phyloP scores from a whole-genome alignment of 2,888 invertebrate genomes.

The Chalcis sispes region DNA sequence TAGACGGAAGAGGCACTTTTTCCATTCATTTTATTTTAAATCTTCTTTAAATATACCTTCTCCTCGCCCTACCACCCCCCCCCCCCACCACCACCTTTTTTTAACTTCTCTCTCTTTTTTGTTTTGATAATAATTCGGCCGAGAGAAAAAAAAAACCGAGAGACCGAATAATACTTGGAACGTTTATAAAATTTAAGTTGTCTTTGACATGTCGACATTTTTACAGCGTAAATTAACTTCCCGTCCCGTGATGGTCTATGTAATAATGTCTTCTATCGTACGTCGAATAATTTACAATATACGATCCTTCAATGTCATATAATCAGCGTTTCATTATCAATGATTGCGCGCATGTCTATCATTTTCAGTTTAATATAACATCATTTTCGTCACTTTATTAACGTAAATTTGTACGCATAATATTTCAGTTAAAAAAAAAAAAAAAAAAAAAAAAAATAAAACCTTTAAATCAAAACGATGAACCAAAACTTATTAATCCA shows the following conservation, averaged over 20 bases:
- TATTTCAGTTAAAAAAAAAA: no score
- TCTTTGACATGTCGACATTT: neutral
- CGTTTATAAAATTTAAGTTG: no score
- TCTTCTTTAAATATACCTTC: no score
- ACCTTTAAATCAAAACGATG: no score
- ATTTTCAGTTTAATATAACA: neutral
- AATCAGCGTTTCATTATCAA: slow-evolving; percentile 26
- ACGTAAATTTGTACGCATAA: no score
- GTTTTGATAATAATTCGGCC: neutral
- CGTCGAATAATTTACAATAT: slow-evolving; percentile 19
- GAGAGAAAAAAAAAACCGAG: no score
- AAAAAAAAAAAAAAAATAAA: no score
- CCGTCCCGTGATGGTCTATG: neutral
- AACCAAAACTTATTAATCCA: no score
- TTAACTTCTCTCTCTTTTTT: neutral
- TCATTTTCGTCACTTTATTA: no score
- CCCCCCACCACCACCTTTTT: neutral
- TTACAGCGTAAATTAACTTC: slow-evolving; percentile 14
- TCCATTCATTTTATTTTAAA: neutral
- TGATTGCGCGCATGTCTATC: slow-evolving; percentile 12
- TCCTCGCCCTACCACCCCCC: no score
- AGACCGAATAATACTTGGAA: no score
- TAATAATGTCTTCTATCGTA: neutral
- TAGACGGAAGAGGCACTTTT: neutral
- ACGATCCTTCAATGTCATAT: slow-evolving; percentile 20